Evolutionary conservation across 2,113 vertebrate genomes (phyloP).

Genomic region (Oncorhynchus clarkii): DNA sequence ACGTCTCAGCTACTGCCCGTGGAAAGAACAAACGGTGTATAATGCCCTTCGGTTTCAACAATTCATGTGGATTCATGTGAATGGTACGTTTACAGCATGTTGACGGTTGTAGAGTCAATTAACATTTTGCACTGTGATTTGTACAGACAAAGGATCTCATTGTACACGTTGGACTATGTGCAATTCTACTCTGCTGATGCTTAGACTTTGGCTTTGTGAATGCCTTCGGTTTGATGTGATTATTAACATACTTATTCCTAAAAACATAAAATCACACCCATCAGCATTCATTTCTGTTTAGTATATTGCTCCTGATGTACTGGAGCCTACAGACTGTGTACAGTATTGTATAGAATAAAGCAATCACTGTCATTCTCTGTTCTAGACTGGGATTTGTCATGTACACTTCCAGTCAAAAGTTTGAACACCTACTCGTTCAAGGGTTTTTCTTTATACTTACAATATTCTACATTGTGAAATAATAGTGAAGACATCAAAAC

Average conservation of each 20-base stretch:
- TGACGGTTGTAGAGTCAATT: background rate
- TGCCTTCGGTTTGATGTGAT: background rate
- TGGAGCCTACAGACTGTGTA: background rate
- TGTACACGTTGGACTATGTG: background rate
- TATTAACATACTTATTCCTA: background rate
- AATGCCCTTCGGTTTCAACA: background rate
- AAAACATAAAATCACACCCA: too few relatives aligned
- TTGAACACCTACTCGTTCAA: too few relatives aligned
- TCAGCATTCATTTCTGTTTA: background rate
- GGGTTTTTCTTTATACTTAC: too few relatives aligned
- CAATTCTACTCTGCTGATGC: background rate
- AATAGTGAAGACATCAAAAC: too few relatives aligned
- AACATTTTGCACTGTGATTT: constrained; percentile 22
- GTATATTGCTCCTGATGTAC: background rate
- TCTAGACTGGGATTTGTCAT: background rate
- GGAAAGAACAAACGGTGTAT: constrained; percentile 37
- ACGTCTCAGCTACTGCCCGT: constrained; percentile 37
- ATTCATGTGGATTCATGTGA: background rate
- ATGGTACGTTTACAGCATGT: too few relatives aligned
- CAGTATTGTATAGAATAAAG: background rate
- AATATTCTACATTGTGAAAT: too few relatives aligned
- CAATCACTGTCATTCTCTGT: background rate
- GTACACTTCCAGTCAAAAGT: too few relatives aligned
- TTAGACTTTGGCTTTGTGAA: constrained; percentile 10
- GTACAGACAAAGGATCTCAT: constrained; percentile 13